phyloP scores from a whole-genome alignment of 2,888 invertebrate genomes.

The Calameuta filiformis region DNA sequence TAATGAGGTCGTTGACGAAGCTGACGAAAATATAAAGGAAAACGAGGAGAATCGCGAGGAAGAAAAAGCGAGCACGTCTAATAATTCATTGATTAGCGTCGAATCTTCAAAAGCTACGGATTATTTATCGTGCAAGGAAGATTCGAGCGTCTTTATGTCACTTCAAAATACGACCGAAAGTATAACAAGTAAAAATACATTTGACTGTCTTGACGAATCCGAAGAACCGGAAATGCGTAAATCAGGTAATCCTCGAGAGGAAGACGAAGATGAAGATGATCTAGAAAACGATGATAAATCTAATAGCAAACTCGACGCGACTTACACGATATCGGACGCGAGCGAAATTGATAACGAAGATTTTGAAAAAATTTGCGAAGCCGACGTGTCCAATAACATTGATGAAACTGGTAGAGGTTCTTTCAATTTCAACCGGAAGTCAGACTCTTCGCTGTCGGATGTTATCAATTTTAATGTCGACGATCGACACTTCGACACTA shows the following conservation, averaged over 20 bases:
- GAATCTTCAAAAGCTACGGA: slow-evolving; percentile 17
- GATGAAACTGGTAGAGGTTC: slow-evolving; percentile 16
- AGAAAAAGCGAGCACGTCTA: background rate
- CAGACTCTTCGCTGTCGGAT: background rate
- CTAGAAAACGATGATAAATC: background rate
- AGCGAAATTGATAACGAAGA: slow-evolving; percentile 25
- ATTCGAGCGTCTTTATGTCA: slow-evolving; percentile 10
- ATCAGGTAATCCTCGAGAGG: background rate
- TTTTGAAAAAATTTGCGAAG: slow-evolving; percentile 16
- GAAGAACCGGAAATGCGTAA: slow-evolving; percentile 17
- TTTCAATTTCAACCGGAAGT: background rate
- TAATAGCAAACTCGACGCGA: slow-evolving; percentile 18
- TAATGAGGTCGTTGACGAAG: background rate
- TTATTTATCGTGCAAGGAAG: slow-evolving; percentile 33
- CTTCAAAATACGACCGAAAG: slow-evolving; percentile 9
- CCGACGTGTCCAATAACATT: slow-evolving; percentile 38
- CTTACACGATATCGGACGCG: slow-evolving; percentile 35
- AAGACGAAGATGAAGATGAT: slow-evolving; percentile 13
- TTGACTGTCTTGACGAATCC: slow-evolving; percentile 11
- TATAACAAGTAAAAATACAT: background rate
- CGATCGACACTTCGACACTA: slow-evolving; percentile 20
- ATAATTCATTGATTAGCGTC: background rate
- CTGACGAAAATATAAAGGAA: no score
- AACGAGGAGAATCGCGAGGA: background rate
- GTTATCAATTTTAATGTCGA: background rate